Conservation (phyloP, 2,113 vertebrate genomes). For the Dascyllus trimaculatus region DNA sequence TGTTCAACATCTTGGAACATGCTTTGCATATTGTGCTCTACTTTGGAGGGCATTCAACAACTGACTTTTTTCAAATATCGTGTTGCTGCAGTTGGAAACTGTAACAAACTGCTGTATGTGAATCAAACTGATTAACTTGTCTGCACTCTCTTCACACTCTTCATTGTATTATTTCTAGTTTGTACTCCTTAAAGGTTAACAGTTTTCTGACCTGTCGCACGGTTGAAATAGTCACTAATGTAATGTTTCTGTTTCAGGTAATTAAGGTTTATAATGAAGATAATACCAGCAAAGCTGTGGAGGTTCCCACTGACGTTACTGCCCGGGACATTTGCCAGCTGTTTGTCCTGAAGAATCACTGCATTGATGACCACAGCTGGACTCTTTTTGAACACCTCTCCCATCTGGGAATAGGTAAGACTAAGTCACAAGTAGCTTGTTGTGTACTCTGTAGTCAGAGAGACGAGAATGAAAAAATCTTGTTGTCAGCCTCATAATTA, state of each 20-base stretch:
- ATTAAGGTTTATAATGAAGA: constrained; percentile 98
- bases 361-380: constrained; percentile 95
- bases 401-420: constrained; percentile 89
- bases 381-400: constrained; percentile 93
- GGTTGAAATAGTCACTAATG: background rate
- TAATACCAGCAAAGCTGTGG: constrained; percentile 93
- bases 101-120: background rate
- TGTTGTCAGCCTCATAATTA: background rate
- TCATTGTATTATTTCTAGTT: no score
- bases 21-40: background rate
- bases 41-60: constrained; percentile 13
- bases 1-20: constrained; percentile 11
- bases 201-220: background rate
- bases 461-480: background rate
- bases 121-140: constrained; percentile 32
- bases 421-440: background rate
- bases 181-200: background rate
- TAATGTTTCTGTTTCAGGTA: constrained; percentile 85
- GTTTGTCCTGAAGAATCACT: constrained; percentile 94
- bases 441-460: background rate
- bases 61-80: background rate
- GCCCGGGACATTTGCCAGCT: constrained; percentile 95
- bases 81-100: constrained; percentile 6
- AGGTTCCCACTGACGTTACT: constrained; percentile 93
- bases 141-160: background rate